Percentiles rank a stretch among this genome's conserved stretches.
Conservation (phyloP, 1,140 invertebrate species). For the Stegodyphus dumicola region DNA sequence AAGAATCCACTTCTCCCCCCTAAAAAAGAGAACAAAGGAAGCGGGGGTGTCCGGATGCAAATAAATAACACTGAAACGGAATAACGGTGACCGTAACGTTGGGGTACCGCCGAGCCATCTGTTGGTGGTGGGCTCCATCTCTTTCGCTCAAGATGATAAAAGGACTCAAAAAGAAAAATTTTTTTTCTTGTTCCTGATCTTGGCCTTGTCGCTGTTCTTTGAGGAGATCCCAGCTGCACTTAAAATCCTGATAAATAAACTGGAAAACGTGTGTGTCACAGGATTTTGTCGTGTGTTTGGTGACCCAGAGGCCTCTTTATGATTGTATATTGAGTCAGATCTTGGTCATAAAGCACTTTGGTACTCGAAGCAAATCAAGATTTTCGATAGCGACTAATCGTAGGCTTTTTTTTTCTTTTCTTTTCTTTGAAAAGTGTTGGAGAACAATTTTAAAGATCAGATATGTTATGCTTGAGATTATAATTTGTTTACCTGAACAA, state of each 20-base stretch:
- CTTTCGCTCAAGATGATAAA: neutral
- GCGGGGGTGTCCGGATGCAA: conserved; percentile 39
- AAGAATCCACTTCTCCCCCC: neutral
- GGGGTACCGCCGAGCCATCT: conserved; percentile 26
- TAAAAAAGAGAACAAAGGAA: conserved; percentile 12
- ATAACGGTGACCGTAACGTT: conserved; percentile 39
- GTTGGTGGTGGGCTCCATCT: neutral
- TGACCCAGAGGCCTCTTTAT: conserved; percentile 34
- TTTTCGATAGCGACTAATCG: neutral
- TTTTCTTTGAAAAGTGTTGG: neutral
- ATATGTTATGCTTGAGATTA: neutral
- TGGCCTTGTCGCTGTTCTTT: conserved; percentile 10
- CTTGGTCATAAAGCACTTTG: neutral
- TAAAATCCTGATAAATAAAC: conserved; percentile 44
- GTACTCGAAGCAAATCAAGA: neutral
- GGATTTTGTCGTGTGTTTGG: conserved; percentile 14
- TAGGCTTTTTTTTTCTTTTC: neutral
- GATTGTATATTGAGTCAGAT: neutral
- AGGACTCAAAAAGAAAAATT: neutral
- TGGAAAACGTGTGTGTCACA: conserved; percentile 6
- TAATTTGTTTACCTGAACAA: neutral
- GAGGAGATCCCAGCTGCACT: conserved; percentile 32
- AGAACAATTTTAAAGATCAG: neutral
- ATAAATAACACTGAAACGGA: conserved; percentile 29
- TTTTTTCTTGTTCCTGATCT: neutral